A percentile compares a stretch with the other conserved stretches of the same genome.
Evolutionary conservation across 2,888 invertebrate genomes (phyloP).

Genomic region (Heterodera filipjevi): DNA sequence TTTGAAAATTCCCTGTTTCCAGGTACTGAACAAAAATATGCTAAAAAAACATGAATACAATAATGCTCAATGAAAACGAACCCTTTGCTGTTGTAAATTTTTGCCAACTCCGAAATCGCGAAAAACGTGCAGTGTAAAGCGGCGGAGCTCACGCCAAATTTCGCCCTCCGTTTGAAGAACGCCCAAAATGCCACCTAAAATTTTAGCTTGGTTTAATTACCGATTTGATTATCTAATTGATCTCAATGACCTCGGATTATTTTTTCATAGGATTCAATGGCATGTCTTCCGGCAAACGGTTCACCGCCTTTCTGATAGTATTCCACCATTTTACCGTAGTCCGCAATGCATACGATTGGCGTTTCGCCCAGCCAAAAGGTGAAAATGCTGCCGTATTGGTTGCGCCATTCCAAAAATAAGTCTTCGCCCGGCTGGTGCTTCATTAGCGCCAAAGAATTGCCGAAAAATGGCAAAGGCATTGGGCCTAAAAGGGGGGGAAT

Average conservation of each 20-base stretch:
- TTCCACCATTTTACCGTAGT: constrained; percentile 26
- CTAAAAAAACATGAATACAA: background rate
- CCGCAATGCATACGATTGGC: constrained; percentile 26
- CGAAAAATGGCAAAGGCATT: constrained; percentile 23
- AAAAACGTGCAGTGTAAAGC: constrained; percentile 25
- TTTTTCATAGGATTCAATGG: constrained; percentile 22
- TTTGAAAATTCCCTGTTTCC: too few relatives aligned
- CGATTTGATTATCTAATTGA: background rate
- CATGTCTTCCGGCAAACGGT: constrained; percentile 25
- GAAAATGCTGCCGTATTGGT: constrained; percentile 19
- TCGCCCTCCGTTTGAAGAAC: constrained; percentile 26
- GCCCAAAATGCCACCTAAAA: constrained; percentile 21
- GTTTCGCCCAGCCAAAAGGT: constrained; percentile 28
- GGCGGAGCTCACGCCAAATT: constrained; percentile 19
- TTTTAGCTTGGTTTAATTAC: background rate
- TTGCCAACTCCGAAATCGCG: constrained; percentile 28
- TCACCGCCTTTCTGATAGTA: constrained; percentile 28
- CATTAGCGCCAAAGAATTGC: constrained; percentile 21
- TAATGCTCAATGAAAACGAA: background rate
- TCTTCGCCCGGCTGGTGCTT: constrained; percentile 20
- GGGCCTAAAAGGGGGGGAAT: constrained; percentile 1
- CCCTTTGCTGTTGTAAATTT: constrained; percentile 26
- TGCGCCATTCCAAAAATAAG: constrained; percentile 24
- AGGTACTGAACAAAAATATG: too few relatives aligned
- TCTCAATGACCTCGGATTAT: constrained; percentile 3